These are phyloP conservation scores for Aleiodes sp. DNA, from an alignment of 1,140 invertebrate species.

Conservation along the genomic window DNA sequence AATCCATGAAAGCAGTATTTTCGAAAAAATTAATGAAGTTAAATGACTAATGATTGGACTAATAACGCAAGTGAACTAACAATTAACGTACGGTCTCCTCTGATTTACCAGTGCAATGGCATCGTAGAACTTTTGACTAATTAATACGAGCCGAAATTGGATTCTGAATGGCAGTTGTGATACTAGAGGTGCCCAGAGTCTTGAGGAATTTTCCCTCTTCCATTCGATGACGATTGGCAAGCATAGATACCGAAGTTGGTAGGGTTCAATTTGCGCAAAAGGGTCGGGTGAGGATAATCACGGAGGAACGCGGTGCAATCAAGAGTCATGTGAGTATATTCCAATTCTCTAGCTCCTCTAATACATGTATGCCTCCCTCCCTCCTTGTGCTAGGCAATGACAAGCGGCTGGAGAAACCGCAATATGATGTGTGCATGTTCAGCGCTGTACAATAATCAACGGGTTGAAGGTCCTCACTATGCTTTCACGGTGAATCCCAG, in stretches of 20 bases:
- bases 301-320: not conserved
- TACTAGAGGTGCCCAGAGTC: not conserved
- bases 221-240: constrained; percentile 6
- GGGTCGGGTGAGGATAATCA: not conserved
- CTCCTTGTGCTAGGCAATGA: constrained; percentile 22
- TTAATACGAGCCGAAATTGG: not conserved
- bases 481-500: not conserved
- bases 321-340: not conserved
- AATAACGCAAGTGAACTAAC: not conserved
- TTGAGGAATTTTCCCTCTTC: not conserved
- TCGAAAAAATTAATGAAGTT: not conserved
- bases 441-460: not conserved
- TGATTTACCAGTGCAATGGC: not conserved
- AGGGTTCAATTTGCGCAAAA: constrained; percentile 1
- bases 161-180: not conserved
- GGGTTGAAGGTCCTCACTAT: not conserved
- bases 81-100: not conserved
- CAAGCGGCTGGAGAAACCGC: not conserved
- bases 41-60: not conserved
- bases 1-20: not conserved
- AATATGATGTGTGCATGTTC: constrained; percentile 5
- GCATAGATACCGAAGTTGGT: not conserved
- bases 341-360: not conserved
- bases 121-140: not conserved
- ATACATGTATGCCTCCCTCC: constrained; percentile 18